These are phyloP conservation scores for Nasonia oneida DNA, from an alignment of 2,888 invertebrate species.

Conservation along the genomic window DNA sequence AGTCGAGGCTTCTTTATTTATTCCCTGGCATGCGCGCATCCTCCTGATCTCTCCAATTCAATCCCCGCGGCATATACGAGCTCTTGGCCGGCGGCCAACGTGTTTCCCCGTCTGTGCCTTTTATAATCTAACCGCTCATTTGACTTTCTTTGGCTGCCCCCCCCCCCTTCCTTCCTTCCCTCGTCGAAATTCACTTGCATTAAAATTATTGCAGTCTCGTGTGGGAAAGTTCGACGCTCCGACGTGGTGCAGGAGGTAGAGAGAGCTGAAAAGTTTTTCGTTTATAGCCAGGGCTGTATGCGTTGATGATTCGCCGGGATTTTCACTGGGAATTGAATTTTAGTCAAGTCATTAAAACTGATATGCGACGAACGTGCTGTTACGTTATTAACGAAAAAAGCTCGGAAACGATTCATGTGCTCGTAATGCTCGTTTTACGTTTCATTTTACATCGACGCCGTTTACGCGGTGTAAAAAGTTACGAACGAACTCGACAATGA, in stretches of 20 bases:
- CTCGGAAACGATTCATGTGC: too few species aligned
- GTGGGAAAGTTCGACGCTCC: neutral
- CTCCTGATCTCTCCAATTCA: slow-evolving; percentile 9
- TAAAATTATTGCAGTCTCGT: slow-evolving; percentile 26
- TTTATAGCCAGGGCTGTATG: neutral
- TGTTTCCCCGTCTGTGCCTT: neutral
- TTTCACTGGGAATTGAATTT: neutral
- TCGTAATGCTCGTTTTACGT: too few species aligned
- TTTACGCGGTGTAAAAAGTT: too few species aligned
- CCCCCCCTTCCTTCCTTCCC: neutral
- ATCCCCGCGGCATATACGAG: slow-evolving; percentile 16
- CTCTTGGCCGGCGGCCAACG: slow-evolving; percentile 31
- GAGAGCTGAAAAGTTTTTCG: neutral
- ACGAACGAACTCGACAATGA: too few species aligned
- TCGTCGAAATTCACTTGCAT: slow-evolving; percentile 32
- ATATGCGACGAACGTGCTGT: too few species aligned
- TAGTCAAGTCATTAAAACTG: too few species aligned
- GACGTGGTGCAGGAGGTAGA: neutral
- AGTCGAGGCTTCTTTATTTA: slow-evolving; percentile 47
- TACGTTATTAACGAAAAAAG: too few species aligned
- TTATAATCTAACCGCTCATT: slow-evolving; percentile 54
- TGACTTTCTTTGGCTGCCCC: slow-evolving; percentile 52
- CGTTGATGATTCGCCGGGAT: neutral
- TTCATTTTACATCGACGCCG: too few species aligned
- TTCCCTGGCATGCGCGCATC: slow-evolving; percentile 34